Evolutionary conservation across 2,888 invertebrate genomes (phyloP).

Genomic region (Linyphia triangularis): DNA sequence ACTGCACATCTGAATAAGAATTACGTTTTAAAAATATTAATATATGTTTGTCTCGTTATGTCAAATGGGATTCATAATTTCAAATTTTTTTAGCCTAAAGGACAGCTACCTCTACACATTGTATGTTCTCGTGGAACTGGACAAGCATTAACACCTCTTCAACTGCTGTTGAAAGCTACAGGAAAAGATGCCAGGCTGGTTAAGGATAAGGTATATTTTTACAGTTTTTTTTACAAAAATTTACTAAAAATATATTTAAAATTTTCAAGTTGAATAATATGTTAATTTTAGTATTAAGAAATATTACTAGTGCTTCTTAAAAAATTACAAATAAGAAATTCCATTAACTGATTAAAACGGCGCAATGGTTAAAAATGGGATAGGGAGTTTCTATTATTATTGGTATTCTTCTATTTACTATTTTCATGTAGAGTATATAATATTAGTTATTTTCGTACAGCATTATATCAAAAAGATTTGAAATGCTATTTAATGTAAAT

Average conservation of each 20-base stretch:
- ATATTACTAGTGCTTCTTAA: too few relatives aligned
- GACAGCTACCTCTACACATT: conserved; percentile 96
- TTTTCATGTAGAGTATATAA: not conserved
- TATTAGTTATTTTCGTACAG: not conserved
- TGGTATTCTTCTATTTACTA: not conserved
- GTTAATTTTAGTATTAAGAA: too few relatives aligned
- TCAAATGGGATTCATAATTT: too few relatives aligned
- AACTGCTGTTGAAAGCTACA: conserved; percentile 91
- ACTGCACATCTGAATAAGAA: too few relatives aligned
- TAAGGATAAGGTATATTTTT: conserved; percentile 90
- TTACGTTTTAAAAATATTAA: too few relatives aligned
- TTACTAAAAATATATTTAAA: not conserved
- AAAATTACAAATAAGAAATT: too few relatives aligned
- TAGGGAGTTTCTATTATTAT: not conserved
- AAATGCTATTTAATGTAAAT: too few relatives aligned
- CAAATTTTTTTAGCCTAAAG: conserved; percentile 90
- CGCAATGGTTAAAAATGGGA: not conserved
- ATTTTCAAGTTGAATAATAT: not conserved
- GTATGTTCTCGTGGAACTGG: conserved; percentile 96
- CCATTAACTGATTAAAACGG: not conserved
- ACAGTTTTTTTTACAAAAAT: not conserved
- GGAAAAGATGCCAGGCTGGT: conserved; percentile 93
- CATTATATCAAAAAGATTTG: too few relatives aligned
- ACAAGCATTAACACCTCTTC: conserved; percentile 92
- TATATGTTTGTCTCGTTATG: too few relatives aligned